Percentiles rank a stretch among this genome's conserved stretches.
These are phyloP conservation scores for Formica exsecta DNA, from an alignment of 1,140 invertebrate species.

Conservation along the genomic window DNA sequence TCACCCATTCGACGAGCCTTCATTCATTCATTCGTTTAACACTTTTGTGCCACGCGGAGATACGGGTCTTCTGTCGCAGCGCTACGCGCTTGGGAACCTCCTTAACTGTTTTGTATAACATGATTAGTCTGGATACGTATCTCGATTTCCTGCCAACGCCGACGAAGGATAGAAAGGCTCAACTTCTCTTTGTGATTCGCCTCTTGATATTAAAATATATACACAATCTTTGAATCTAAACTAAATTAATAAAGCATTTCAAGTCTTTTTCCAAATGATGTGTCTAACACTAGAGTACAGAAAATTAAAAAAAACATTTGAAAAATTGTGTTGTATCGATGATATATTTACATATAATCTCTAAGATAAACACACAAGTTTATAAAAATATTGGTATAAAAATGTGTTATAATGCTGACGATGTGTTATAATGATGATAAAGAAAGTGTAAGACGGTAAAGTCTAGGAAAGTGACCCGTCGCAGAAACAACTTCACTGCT, in stretches of 20 bases:
- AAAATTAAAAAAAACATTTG: background rate
- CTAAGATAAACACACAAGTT: background rate
- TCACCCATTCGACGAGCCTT: conserved; percentile 73
- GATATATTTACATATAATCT: background rate
- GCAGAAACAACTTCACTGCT: conserved; percentile 15
- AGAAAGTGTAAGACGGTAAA: background rate
- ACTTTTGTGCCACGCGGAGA: conserved; percentile 83
- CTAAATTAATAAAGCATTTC: background rate
- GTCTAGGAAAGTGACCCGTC: background rate
- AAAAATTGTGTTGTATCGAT: background rate
- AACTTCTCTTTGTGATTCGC: background rate
- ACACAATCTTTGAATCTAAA: background rate
- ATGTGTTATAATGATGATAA: background rate
- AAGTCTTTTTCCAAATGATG: background rate
- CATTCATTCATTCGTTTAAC: conserved; percentile 85
- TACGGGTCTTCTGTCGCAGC: conserved; percentile 80
- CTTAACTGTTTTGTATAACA: conserved; percentile 84
- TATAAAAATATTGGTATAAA: background rate
- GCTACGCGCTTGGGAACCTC: conserved; percentile 79
- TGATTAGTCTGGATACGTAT: conserved; percentile 79
- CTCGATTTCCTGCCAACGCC: background rate
- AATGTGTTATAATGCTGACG: background rate
- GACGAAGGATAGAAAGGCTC: background rate
- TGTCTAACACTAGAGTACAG: background rate
- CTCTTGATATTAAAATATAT: background rate